Evolutionary conservation across 1,140 invertebrate genomes (phyloP), one percentile per base, ranked within the genome.

Genomic region (Lucilia cuprina): DNA sequence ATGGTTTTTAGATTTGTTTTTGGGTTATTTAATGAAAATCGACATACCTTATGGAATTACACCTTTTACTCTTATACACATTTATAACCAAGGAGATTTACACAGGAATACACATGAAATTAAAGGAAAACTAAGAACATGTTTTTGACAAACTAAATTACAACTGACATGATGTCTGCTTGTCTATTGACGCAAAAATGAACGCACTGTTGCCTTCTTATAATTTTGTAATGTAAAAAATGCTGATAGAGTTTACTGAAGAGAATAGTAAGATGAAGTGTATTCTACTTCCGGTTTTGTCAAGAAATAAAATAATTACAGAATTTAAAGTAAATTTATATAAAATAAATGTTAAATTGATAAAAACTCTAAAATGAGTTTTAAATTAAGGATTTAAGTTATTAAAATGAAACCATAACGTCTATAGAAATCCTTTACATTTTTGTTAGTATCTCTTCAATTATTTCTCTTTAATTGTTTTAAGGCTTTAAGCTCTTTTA

Each of bases 131-230:
- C 60, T 12, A 49, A 74, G 47, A 65, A 21, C 25, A 35, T 84
- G 84, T 55, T 84, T 84, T 84, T 84, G 84, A 84, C 84, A 84
- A 82, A 78, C 84, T 82, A 84, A 84, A 84, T 84, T 84, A 82
- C 35, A 82, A 74, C 41, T 70, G 84, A 84, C 84, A 82, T 84
- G 84, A 82, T 34, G 55, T 55, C 50, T 55, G 41, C 41, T 41
- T 82, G 49, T 70, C 65, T 70, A 21, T 12, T 70, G 65, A 70
- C 55, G 13, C 13, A n/a, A 30, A 60, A 60, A 70, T 70, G 65
- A 70, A 19, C n/a, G 65, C 65, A 70, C 65, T 70, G 65, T 70
- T 70, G 65, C 65, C 65, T 70, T 70, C 65, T 70, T 25, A 21
- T n/a, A 70, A 70, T 70, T 70, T 21, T 21, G 19, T 21, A 21